Conservation (phyloP, 2,113 vertebrate species). For the Nesoenas mayeri region DNA sequence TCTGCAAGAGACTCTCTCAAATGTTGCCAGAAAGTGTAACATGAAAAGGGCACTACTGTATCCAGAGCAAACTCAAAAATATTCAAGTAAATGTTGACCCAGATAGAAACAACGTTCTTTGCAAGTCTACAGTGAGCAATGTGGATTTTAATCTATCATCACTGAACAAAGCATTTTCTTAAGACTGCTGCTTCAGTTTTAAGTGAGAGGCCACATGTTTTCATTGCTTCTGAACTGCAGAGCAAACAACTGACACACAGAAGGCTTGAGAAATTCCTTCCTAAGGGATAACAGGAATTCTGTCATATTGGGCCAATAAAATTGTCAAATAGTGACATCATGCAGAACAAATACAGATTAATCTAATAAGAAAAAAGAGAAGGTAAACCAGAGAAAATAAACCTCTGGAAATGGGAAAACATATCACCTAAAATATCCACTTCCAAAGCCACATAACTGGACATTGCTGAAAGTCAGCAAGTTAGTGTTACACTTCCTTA, state of each 20-base stretch:
- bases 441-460: neutral
- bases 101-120: constrained; percentile 22
- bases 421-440: neutral
- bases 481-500: neutral
- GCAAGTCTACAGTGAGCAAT: neutral
- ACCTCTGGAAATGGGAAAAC: neutral
- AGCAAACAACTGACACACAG: neutral
- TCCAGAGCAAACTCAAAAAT: constrained; percentile 9
- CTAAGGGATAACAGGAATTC: neutral
- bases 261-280: neutral
- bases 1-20: neutral
- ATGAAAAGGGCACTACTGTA: neutral
- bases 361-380: neutral
- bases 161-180: neutral
- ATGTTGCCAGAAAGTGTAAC: neutral
- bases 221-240: neutral
- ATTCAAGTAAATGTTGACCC: neutral
- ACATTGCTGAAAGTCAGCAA: neutral
- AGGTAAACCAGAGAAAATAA: neutral
- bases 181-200: neutral
- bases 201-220: neutral
- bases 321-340: neutral
- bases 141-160: neutral
- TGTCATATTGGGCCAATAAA: neutral
- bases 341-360: neutral